A percentile compares a stretch with the other conserved stretches of the same genome.
Conservation (phyloP, 2,797 vertebrate genomes). For the Siniperca obscura region DNA sequence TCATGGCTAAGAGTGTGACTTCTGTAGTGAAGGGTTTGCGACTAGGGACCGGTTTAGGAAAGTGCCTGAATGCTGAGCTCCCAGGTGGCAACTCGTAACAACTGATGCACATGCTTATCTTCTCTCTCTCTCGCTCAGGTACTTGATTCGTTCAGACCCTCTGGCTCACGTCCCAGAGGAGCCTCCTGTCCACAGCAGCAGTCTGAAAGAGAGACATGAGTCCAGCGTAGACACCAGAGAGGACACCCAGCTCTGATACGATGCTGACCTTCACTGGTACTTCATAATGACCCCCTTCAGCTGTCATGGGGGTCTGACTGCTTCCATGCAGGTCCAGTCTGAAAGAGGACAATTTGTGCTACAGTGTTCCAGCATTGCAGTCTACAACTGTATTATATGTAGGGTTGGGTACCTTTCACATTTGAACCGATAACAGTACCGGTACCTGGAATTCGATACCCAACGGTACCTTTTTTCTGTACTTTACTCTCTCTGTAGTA, state of each 20-base stretch:
- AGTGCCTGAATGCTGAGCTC: neutral
- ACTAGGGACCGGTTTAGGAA: neutral
- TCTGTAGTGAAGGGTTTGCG: neutral
- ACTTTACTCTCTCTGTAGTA: too few relatives aligned
- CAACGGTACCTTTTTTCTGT: too few relatives aligned
- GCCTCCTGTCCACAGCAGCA: slow-evolving; percentile 86
- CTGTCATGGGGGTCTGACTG: slow-evolving; percentile 10
- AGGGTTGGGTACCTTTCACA: too few relatives aligned
- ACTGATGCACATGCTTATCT: neutral
- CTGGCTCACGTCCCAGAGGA: slow-evolving; percentile 92
- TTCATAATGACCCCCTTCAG: neutral
- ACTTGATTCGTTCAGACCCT: slow-evolving; percentile 94
- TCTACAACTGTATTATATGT: slow-evolving; percentile 48
- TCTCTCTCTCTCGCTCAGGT: slow-evolving; percentile 72
- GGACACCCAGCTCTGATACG: slow-evolving; percentile 84
- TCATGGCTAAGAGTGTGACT: neutral
- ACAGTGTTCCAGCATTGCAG: slow-evolving; percentile 38
- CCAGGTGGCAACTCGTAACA: neutral
- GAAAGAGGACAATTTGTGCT: slow-evolving; percentile 43
- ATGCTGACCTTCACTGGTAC: slow-evolving; percentile 11
- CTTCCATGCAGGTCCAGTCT: slow-evolving; percentile 24
- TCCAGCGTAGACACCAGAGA: slow-evolving; percentile 84
- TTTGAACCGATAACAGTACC: too few relatives aligned
- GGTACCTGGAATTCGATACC: too few relatives aligned
- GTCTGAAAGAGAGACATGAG: slow-evolving; percentile 84